Base-by-base conservation (phyloP, 2,113 vertebrate species). In the Baryphthengus martii region DNA sequence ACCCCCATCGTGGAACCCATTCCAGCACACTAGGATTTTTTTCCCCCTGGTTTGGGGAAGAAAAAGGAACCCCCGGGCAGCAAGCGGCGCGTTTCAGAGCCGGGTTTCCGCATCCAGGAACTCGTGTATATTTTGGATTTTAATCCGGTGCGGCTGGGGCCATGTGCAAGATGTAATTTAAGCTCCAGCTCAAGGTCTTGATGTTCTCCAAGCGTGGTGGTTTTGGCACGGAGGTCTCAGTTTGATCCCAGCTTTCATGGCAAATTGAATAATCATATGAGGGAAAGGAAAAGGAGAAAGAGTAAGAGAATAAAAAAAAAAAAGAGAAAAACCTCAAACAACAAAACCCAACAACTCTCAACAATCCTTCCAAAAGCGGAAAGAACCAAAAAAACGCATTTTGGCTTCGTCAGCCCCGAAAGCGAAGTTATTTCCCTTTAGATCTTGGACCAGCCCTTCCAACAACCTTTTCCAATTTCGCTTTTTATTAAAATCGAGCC, bases 231-330 rank as follows among this genome's bases (percentile, higher is more conserved):
- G 49, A 59, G 71, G 45, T 24, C n/a, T 88, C 88, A 88, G 88
- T 89, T 76, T 83, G 71, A 65, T 80, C 95, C 88, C 90, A 85
- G 76, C 62, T 85, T 87, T 83, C 65, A 72, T 12, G 87, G 90
- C 56, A 90, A 89, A 94, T 89, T 94, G 96, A 93, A 95, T 92
- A 94, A 92, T 89, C 73, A 31, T 23, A 58, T 21, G 72, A 88
- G 79, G 78, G 85, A 65, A 89, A 85, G 82, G 86, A 66, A 66
- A 44, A 77, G 39, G 47, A 68, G 88, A 88, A 73, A 79, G 63
- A 79, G 29, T 21, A 6, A 45, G 56, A 49, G 58, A 37, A 61
- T 66, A 35, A 35, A 11, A n/a, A 18, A 40, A 40, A 59, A 5
- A 45, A 10, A 55, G 31, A 31, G 29, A 16, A 13, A 40, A 62